Evolutionary conservation across 1,140 invertebrate genomes (phyloP).

Genomic region (Anagrus nilaparvatae): DNA sequence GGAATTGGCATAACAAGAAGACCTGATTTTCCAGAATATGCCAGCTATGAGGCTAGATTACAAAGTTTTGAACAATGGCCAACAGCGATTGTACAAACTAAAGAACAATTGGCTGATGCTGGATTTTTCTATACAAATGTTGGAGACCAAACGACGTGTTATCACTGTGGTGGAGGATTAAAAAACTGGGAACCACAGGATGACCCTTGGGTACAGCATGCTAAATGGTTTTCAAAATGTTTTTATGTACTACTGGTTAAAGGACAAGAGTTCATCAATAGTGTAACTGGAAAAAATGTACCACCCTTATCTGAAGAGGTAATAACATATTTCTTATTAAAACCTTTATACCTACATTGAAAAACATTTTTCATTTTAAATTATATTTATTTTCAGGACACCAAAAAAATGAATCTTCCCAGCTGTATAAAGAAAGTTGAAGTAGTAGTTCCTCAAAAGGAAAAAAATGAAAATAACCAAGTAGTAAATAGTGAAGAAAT

Average conservation of each 20-base stretch:
- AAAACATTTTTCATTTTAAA: not conserved
- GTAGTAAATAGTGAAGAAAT: too few relatives aligned
- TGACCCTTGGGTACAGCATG: constrained; percentile 82
- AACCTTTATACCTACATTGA: too few relatives aligned
- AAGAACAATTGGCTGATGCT: constrained; percentile 67
- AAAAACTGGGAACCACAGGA: constrained; percentile 80
- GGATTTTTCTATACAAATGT: constrained; percentile 86
- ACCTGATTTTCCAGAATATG: constrained; percentile 54
- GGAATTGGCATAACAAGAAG: constrained; percentile 29
- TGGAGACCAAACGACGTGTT: constrained; percentile 76
- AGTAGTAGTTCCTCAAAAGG: constrained; percentile 12
- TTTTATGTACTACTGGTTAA: constrained; percentile 63
- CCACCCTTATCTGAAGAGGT: constrained; percentile 32
- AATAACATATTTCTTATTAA: too few relatives aligned
- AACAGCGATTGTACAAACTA: constrained; percentile 59
- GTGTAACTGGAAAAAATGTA: constrained; percentile 35
- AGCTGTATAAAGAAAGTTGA: constrained; percentile 33
- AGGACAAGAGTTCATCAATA: constrained; percentile 56
- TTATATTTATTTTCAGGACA: constrained; percentile 27
- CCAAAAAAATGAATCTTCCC: constrained; percentile 31
- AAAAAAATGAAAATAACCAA: not conserved
- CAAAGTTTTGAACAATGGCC: constrained; percentile 67
- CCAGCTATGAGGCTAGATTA: constrained; percentile 55
- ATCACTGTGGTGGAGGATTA: constrained; percentile 74
- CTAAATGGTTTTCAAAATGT: constrained; percentile 72